phyloP scores from a whole-genome alignment of 2,888 invertebrate genomes.

The Drosophila percnosoma region DNA sequence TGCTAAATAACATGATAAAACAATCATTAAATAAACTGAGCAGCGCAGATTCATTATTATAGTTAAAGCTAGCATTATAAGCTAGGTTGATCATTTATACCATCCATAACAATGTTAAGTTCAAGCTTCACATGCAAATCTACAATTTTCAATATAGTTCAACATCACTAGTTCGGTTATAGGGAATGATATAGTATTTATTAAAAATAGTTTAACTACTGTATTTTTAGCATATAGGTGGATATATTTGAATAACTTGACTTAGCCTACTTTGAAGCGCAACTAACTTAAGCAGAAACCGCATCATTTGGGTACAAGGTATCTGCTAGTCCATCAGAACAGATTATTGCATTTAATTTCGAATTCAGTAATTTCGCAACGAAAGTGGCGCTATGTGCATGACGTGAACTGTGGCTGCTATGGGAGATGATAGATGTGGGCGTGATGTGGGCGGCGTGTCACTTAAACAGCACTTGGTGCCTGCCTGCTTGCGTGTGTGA shows the following conservation, averaged over 20 bases:
- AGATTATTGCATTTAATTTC: not conserved
- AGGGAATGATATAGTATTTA: not conserved
- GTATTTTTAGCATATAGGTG: not conserved
- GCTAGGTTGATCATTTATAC: not conserved
- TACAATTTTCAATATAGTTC: not conserved
- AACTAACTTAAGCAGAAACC: not conserved
- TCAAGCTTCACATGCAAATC: conserved; percentile 4
- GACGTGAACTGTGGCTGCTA: conserved; percentile 58
- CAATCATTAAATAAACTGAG: not conserved
- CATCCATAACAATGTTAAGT: not conserved
- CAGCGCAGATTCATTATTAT: not conserved
- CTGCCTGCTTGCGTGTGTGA: conserved; percentile 1
- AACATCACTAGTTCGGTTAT: not conserved
- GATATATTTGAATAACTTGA: not conserved
- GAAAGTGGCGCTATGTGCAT: conserved; percentile 71
- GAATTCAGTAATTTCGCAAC: conserved; percentile 22
- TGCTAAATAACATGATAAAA: not conserved
- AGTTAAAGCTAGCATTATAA: not conserved
- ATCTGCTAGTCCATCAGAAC: conserved; percentile 16
- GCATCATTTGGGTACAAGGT: not conserved
- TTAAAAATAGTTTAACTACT: too few relatives aligned
- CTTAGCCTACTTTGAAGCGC: conserved; percentile 23
- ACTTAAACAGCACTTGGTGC: conserved; percentile 34
- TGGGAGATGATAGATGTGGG: conserved; percentile 44
- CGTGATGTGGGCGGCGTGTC: conserved; percentile 43